phyloP scores from a whole-genome alignment of 1,140 invertebrate genomes.

The Brachionus manjavacas region DNA sequence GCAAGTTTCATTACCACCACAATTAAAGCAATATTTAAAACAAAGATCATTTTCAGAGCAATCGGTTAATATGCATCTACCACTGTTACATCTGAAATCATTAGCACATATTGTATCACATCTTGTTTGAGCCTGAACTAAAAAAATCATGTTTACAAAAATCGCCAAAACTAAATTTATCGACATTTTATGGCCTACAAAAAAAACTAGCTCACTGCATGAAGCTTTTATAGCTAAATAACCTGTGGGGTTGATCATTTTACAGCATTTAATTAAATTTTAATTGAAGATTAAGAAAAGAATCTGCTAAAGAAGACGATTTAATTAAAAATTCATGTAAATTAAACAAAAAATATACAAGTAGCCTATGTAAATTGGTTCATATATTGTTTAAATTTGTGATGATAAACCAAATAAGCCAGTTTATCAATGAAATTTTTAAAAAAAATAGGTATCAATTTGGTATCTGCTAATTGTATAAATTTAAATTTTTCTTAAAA shows the following conservation, averaged over 20 bases:
- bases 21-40: constrained; percentile 12
- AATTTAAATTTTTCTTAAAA: no score
- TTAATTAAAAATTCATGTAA: not conserved
- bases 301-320: not conserved
- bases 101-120: constrained; percentile 2
- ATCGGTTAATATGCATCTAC: constrained; percentile 5
- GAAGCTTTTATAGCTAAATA: not conserved
- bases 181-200: not conserved
- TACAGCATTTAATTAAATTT: not conserved
- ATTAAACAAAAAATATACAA: not conserved
- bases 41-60: not conserved
- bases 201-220: not conserved
- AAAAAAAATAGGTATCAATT: no score
- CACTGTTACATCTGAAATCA: constrained; percentile 18
- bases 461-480: no score
- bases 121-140: not conserved
- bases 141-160: not conserved
- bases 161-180: not conserved
- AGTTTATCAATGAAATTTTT: no score
- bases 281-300: not conserved
- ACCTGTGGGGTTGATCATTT: not conserved
- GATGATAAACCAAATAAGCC: no score
- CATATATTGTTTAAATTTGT: no score
- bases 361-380: no score
- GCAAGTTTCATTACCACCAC: constrained; percentile 26